Evolutionary conservation across 2,113 vertebrate species (phyloP).

Genomic region (Cygnus atratus): DNA sequence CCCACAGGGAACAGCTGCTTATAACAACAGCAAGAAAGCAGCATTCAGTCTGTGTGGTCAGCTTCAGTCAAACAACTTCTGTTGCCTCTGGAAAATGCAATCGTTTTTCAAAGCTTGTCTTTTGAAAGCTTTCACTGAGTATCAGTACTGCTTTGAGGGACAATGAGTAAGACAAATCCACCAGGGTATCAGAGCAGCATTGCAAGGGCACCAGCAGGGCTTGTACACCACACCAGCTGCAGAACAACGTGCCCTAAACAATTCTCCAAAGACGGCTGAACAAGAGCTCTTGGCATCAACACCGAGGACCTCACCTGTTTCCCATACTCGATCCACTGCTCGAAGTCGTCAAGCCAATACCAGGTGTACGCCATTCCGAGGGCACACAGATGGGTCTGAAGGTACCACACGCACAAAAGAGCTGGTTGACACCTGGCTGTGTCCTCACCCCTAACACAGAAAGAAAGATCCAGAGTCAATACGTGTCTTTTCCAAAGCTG

Average conservation of each 20-base stretch:
- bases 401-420: slow-evolving; percentile 57
- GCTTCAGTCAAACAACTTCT: background rate
- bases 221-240: background rate
- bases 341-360: slow-evolving; percentile 81
- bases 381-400: slow-evolving; percentile 66
- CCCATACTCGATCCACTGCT: slow-evolving; percentile 82
- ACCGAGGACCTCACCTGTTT: slow-evolving; percentile 69
- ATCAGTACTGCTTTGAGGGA: background rate
- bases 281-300: background rate
- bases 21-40: background rate
- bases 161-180: background rate
- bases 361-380: slow-evolving; percentile 81
- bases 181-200: background rate
- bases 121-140: background rate
- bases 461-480: background rate
- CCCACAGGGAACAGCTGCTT: background rate
- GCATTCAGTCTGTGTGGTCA: background rate
- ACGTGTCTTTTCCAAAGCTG: background rate
- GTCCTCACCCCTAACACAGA: background rate
- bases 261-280: background rate
- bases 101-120: background rate
- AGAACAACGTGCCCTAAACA: background rate
- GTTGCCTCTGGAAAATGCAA: background rate
- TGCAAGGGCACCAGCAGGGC: background rate
- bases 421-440: slow-evolving; percentile 5